A percentile compares a stretch with the other conserved stretches of the same genome.
Conservation (phyloP, 2,888 invertebrate species). For the Drosophila kanekoi region DNA sequence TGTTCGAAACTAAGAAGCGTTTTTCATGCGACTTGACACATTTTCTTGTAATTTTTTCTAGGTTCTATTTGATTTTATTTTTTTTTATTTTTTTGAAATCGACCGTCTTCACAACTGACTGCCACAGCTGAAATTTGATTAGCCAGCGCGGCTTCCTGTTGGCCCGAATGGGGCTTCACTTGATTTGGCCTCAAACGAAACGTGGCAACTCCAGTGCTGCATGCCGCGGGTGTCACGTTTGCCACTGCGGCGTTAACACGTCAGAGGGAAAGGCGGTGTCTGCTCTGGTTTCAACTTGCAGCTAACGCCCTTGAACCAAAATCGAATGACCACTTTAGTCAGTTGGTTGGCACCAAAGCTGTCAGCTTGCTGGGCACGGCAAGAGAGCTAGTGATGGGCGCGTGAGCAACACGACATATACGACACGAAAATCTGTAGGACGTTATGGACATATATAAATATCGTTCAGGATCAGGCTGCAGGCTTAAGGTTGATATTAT, state of each 20-base stretch:
- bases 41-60: no score
- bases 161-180: slow-evolving; percentile 19
- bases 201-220: slow-evolving; percentile 41
- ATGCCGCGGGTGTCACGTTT: slow-evolving; percentile 57
- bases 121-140: slow-evolving; percentile 53
- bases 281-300: neutral
- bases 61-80: neutral
- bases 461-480: no score
- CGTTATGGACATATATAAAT: no score
- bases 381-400: no score
- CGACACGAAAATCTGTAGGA: no score
- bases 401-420: neutral
- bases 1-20: no score
- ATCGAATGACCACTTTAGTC: slow-evolving; percentile 47
- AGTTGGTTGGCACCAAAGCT: slow-evolving; percentile 17
- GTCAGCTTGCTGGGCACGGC: neutral
- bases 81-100: neutral
- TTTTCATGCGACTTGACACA: no score
- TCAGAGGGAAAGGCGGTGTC: neutral
- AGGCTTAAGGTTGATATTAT: no score
- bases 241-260: slow-evolving; percentile 1
- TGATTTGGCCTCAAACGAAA: slow-evolving; percentile 26
- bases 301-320: slow-evolving; percentile 43
- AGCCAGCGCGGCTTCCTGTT: slow-evolving; percentile 16
- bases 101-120: neutral